Evolutionary conservation across 2,888 invertebrate species (phyloP).

Genomic region (Parochlus steinenii): DNA sequence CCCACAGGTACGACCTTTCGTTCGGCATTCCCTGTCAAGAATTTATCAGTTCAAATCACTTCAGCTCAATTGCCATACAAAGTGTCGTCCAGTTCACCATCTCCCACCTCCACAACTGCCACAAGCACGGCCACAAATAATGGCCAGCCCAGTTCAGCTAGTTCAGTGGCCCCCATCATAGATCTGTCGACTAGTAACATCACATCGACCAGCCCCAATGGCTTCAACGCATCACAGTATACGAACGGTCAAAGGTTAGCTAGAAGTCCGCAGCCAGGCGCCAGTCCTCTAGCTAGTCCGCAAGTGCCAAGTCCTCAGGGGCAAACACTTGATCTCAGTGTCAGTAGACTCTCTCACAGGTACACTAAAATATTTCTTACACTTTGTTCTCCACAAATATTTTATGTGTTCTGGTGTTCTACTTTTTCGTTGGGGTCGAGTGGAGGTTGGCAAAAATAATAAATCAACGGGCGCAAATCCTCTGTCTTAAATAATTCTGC

Average conservation of each 20-base stretch:
- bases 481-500: too few relatives aligned
- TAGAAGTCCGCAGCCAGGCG: slow-evolving; percentile 70
- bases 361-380: too few relatives aligned
- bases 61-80: slow-evolving; percentile 37
- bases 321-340: slow-evolving; percentile 77
- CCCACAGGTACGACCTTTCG: slow-evolving; percentile 30
- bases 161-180: slow-evolving; percentile 65
- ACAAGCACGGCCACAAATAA: slow-evolving; percentile 22
- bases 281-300: slow-evolving; percentile 74
- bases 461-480: too few relatives aligned
- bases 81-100: slow-evolving; percentile 12
- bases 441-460: too few relatives aligned
- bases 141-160: slow-evolving; percentile 47
- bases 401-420: too few relatives aligned
- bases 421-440: too few relatives aligned
- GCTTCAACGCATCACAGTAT: slow-evolving; percentile 29
- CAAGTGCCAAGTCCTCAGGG: slow-evolving; percentile 85
- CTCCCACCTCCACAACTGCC: slow-evolving; percentile 19
- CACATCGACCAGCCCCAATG: slow-evolving; percentile 70
- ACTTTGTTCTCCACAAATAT: too few relatives aligned
- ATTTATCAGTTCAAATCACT: slow-evolving; percentile 71
- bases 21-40: slow-evolving; percentile 58
- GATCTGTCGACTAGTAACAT: slow-evolving; percentile 77
- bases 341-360: slow-evolving; percentile 75
- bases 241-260: slow-evolving; percentile 28